Percentiles rank a stretch among this genome's conserved stretches.
Evolutionary conservation across 2,113 vertebrate species (phyloP).

Genomic region (Periophthalmus modestus): DNA sequence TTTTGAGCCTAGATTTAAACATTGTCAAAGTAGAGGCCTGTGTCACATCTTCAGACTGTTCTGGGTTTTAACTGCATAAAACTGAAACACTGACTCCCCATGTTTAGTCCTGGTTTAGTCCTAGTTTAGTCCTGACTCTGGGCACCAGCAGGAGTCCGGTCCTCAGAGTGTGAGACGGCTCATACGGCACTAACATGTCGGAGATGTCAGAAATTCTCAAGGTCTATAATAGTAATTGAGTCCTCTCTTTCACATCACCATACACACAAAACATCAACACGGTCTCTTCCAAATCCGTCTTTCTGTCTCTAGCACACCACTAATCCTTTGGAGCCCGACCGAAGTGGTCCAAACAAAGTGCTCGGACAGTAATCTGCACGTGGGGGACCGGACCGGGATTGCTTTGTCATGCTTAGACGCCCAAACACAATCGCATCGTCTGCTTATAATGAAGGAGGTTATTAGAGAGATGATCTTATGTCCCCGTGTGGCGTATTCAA

Average conservation of each 20-base stretch:
- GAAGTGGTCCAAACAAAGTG: slow-evolving; percentile 72
- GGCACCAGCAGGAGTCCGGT: no score
- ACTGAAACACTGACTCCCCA: no score
- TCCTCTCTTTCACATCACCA: slow-evolving; percentile 14
- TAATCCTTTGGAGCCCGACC: slow-evolving; percentile 70
- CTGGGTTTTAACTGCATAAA: no score
- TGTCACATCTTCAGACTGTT: no score
- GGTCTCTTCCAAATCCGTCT: slow-evolving; percentile 50
- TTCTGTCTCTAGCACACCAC: slow-evolving; percentile 58
- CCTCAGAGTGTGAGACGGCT: no score
- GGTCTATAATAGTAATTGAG: background rate
- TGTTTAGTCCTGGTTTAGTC: no score
- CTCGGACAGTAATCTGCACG: slow-evolving; percentile 75
- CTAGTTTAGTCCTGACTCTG: no score
- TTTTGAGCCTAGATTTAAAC: no score
- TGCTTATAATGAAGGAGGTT: slow-evolving; percentile 59
- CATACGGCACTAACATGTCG: no score
- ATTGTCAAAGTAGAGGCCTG: no score
- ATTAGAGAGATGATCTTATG: slow-evolving; percentile 61
- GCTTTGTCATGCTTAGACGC: slow-evolving; percentile 62
- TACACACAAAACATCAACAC: slow-evolving; percentile 15
- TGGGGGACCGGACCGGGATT: slow-evolving; percentile 47
- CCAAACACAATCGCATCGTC: slow-evolving; percentile 59
- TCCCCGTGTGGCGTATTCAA: slow-evolving; percentile 34
- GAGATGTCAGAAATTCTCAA: background rate